A percentile compares a stretch with the other conserved stretches of the same genome.
Evolutionary conservation across 2,888 invertebrate species (phyloP).

Genomic region (Limnephilus auricula): DNA sequence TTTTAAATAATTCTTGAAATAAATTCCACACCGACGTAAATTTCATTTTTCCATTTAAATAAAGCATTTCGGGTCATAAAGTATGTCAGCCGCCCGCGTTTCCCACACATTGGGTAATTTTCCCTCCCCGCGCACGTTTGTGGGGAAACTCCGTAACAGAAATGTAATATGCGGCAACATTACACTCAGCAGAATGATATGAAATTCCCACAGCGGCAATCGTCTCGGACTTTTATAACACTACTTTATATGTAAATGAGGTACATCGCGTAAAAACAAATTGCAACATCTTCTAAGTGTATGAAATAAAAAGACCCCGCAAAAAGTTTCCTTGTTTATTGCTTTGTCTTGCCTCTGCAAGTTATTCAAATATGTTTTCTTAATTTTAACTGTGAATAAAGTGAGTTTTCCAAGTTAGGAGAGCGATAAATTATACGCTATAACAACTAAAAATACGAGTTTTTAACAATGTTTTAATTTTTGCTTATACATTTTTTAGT

Average conservation of each 20-base stretch:
- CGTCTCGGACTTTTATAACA: conserved; percentile 55
- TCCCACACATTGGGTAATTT: not conserved
- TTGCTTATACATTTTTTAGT: not conserved
- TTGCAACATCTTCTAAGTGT: conserved; percentile 61
- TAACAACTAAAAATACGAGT: not conserved
- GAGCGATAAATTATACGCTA: not conserved
- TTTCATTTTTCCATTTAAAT: conserved; percentile 3
- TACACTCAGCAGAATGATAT: conserved; percentile 33
- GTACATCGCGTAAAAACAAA: conserved; percentile 60
- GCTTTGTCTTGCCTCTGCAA: conserved; percentile 12
- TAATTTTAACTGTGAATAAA: conserved; percentile 24
- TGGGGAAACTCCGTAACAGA: conserved; percentile 8
- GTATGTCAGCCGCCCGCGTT: conserved; percentile 1
- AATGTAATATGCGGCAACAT: conserved; percentile 41
- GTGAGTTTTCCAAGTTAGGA: not conserved
- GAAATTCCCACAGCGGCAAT: conserved; percentile 52
- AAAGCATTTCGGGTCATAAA: conserved; percentile 14
- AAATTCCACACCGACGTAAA: not conserved
- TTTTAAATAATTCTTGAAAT: not conserved
- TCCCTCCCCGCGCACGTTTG: not conserved
- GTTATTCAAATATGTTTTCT: conserved; percentile 22
- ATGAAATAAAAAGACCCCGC: conserved; percentile 30
- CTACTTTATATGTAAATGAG: conserved; percentile 64
- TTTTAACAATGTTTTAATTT: not conserved
- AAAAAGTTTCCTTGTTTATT: conserved; percentile 35